Evolutionary conservation across 2,113 vertebrate genomes (phyloP), one percentile per base, ranked within the genome.

Genomic region (Noturus placidus): DNA sequence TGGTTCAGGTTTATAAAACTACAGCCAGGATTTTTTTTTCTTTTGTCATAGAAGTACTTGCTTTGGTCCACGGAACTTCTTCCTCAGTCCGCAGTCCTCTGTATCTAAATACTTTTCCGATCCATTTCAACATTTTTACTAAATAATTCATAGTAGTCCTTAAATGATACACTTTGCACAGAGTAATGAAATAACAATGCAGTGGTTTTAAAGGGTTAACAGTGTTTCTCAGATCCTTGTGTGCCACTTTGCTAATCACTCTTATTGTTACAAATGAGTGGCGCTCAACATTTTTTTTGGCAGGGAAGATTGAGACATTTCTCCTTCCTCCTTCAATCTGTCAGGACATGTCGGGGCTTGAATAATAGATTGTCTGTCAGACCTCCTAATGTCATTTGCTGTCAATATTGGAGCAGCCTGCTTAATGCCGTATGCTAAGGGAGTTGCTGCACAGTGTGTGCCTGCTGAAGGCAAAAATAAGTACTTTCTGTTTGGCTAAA

Each of bases 281-380:
- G 35, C 22, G 13, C 84, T 85, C 90, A 15, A 63, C 63, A 27
- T 17, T 14, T 74, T 17, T 14, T 79, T 83, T 74, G 69, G 69
- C 76, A 88, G 59, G 52, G 56, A 72, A 91, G 86, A 92, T 82
- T 86, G 91, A 90, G 92, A 93, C 92, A 91, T 86, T 52, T 78
- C 91, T 89, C 88, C 87, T 84, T 87, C 88, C 90, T 91, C 89
- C 87, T 90, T 92, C 90, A 78, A 89, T 88, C 72, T 80, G 86
- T 89, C 79, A 90, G 67, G 63, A 77, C 82, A 84, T 92, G 90
- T 91, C 86, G 89, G 67, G 87, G 85, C 79, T 91, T 91, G 93
- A 91, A 90, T 93, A 92, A 93, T 93, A 92, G 89, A 91, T 93
- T 88, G 88, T 89, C 90, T 93, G 91, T 87, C 70, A 17, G 87